Evolutionary conservation across 2,113 vertebrate species (phyloP).

Genomic region (Psephotus haematonotus): DNA sequence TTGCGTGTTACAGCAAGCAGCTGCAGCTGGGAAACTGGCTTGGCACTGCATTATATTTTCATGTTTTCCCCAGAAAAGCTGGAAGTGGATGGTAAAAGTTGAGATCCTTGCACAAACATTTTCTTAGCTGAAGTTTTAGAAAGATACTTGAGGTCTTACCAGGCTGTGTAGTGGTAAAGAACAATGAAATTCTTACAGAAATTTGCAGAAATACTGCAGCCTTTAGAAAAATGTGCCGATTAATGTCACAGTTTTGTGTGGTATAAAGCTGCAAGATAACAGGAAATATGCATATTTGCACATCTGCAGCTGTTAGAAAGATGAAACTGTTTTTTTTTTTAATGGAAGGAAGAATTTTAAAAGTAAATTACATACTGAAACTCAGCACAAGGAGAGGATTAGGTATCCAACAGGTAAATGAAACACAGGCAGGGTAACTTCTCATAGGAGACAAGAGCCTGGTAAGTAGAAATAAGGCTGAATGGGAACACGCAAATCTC

Average conservation of each 20-base stretch:
- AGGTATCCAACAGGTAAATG: neutral
- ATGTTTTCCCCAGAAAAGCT: neutral
- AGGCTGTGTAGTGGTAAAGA: neutral
- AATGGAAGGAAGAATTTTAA: neutral
- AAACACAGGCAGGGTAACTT: neutral
- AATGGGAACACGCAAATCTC: neutral
- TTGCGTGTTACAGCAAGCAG: neutral
- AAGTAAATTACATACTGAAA: neutral
- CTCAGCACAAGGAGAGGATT: neutral
- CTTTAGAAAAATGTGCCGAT: neutral
- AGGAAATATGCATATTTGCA: neutral
- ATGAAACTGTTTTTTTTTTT: neutral
- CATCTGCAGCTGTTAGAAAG: neutral
- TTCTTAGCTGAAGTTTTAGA: neutral
- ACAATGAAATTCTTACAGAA: neutral
- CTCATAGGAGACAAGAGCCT: neutral
- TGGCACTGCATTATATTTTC: neutral
- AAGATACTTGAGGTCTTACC: neutral
- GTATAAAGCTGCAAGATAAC: neutral
- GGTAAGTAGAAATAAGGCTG: neutral
- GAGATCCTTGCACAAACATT: neutral
- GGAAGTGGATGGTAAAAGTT: neutral
- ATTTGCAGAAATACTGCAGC: neutral
- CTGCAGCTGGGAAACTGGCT: neutral
- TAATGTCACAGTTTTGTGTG: neutral